Evolutionary conservation across 2,797 vertebrate genomes (phyloP).

Genomic region (Sebastes minor): DNA sequence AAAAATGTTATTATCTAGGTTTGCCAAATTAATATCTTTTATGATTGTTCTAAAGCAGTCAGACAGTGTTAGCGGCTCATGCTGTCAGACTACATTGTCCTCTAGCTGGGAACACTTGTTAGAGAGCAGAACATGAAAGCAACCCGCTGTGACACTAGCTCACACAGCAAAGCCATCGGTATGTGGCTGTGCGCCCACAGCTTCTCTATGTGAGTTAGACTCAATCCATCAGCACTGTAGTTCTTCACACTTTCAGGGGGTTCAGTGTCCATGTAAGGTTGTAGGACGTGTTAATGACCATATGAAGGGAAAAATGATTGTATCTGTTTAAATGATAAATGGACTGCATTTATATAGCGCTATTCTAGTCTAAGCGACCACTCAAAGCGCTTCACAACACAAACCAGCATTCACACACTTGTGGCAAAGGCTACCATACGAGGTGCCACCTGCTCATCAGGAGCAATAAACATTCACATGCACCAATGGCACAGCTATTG

Average conservation of each 20-base stretch:
- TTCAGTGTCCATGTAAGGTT: background rate
- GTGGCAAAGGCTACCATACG: too few species aligned
- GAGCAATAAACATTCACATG: too few species aligned
- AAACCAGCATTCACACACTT: too few species aligned
- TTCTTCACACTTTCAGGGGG: background rate
- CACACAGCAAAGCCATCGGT: background rate
- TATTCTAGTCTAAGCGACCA: too few species aligned
- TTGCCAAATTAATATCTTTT: background rate
- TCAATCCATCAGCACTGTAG: background rate
- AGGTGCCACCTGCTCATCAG: too few species aligned
- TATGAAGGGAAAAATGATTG: fast-evolving
- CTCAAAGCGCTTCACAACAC: too few species aligned
- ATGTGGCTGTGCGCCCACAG: background rate
- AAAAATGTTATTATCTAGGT: background rate
- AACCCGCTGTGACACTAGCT: background rate
- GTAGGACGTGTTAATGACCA: fast-evolving
- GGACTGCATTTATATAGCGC: too few species aligned
- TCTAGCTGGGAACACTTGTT: constrained; percentile 14
- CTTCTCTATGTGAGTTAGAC: background rate
- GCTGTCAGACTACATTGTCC: background rate
- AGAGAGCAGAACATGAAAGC: constrained; percentile 24
- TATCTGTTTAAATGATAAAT: background rate
- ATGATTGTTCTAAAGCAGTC: background rate
- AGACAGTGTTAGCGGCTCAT: background rate
- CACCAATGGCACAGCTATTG: too few species aligned